Evolutionary conservation across 2,797 vertebrate genomes (phyloP), one percentile per base, ranked within the genome.

Genomic region (Pseudochirops corinnae): DNA sequence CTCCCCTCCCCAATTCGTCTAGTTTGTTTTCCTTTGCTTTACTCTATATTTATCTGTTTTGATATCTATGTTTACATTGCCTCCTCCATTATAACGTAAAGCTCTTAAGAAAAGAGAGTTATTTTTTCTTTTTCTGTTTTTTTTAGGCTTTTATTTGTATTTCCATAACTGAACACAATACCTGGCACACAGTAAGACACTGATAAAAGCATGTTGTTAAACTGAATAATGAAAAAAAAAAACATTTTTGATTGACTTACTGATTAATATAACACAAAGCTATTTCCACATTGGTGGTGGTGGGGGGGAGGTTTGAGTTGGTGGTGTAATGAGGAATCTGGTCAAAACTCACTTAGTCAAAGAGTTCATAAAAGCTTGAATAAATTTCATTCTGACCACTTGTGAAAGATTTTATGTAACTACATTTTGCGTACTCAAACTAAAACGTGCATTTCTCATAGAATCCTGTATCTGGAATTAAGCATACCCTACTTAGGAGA

Each of bases 351-450:
- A 58, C 12, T 46, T n/a, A 95, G 13, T 6, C 92, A 94, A 96
- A 95, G 55, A 50, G 93, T 62, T 56, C 91, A 33, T 90, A 90
- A 90, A 97, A 87, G 12, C 60, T 96, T 97, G 53, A 95, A 94
- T 96, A 96, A 95, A 82, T 94, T 94, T 97, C 92, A 87, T 94
- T 94, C 50, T 93, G 60, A 46, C 13, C 92, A 94, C 96, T 96
- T 96, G 94, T 93, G 94, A 46, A 58, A 39, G 39, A 87, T 96
- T 95, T 96, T 52, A 74, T 92, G 60, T 96, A 96, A 60, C 96
- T 96, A 97, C 97, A 98, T 97, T 95, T 92, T 94, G 31, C 60
- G 93, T 0, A 52, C 96, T 92, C 55, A 93, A 97, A 97, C 91
- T 46, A 94, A 96, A 98, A 95, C 0, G 0, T 96, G 93, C 97